These are phyloP conservation scores for Thymallus thymallus DNA, from an alignment of 2,113 vertebrate species.

Conservation along the genomic window DNA sequence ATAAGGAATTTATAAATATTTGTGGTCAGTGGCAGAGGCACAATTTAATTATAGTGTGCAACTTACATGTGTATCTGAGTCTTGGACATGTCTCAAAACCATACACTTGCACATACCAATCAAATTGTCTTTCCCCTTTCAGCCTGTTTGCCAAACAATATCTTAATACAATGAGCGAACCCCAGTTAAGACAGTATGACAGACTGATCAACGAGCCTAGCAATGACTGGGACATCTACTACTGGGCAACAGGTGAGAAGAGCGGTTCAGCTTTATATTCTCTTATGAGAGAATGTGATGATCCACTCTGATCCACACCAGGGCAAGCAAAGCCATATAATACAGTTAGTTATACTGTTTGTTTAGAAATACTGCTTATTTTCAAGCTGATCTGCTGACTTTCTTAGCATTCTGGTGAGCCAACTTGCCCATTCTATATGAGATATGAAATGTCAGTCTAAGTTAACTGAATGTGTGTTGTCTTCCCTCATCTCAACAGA, in stretches of 20 bases:
- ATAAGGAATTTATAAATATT: too few relatives aligned
- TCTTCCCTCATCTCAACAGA: slow-evolving; percentile 47
- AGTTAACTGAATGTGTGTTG: slow-evolving; percentile 40
- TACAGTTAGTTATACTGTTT: too few relatives aligned
- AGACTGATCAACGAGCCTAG: slow-evolving; percentile 95
- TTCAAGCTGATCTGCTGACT: too few relatives aligned
- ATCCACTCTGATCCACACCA: too few relatives aligned
- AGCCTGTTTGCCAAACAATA: slow-evolving; percentile 94
- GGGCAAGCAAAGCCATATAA: too few relatives aligned
- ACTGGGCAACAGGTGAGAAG: slow-evolving; percentile 91
- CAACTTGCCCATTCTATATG: not conserved
- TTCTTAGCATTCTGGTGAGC: not conserved
- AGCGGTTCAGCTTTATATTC: not conserved
- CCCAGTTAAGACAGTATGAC: slow-evolving; percentile 89
- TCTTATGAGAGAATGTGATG: too few relatives aligned
- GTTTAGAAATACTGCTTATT: too few relatives aligned
- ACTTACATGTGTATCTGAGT: too few relatives aligned
- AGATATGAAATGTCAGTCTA: not conserved
- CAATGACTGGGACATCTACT: slow-evolving; percentile 98
- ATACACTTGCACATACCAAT: too few relatives aligned
- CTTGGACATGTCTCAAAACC: too few relatives aligned
- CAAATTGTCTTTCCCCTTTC: slow-evolving; percentile 13
- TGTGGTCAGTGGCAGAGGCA: too few relatives aligned
- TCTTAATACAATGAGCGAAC: slow-evolving; percentile 83
- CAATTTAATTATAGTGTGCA: too few relatives aligned